These are phyloP conservation scores for Misgurnus anguillicaudatus DNA, from an alignment of 2,113 vertebrate genomes.

Conservation along the genomic window DNA sequence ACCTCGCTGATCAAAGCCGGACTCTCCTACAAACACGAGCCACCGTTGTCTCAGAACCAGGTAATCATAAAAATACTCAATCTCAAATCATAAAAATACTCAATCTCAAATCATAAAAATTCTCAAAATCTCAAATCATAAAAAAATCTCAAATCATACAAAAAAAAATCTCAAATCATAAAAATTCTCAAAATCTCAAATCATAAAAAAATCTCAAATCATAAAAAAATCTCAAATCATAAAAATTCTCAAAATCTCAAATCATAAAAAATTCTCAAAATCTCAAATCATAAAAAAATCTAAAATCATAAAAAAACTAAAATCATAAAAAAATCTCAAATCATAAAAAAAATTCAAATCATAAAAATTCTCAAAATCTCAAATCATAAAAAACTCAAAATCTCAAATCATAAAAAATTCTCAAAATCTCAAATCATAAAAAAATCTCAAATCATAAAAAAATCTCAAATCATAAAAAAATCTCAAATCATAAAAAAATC, in stretches of 20 bases:
- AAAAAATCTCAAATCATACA: not conserved
- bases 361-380: too few relatives aligned
- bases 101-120: too few relatives aligned
- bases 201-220: not conserved
- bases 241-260: conserved; percentile 26
- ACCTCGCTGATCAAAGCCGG: conserved; percentile 96
- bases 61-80: conserved; percentile 63
- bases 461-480: conserved; percentile 23
- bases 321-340: too few relatives aligned
- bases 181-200: conserved; percentile 37
- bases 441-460: too few relatives aligned
- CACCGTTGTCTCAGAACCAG: conserved; percentile 92
- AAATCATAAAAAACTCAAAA: too few relatives aligned
- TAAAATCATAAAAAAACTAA: too few relatives aligned
- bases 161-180: too few relatives aligned
- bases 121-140: conserved; percentile 35
- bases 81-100: too few relatives aligned
- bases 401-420: conserved; percentile 29
- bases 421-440: not conserved
- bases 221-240: too few relatives aligned
- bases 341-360: not conserved
- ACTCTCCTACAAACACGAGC: conserved; percentile 89
- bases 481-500: too few relatives aligned
- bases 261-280: not conserved
- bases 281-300: too few relatives aligned